Evolutionary conservation across 2,888 invertebrate species (phyloP), one percentile per base, ranked within the genome.

Genomic region (Ophion ventricosus): DNA sequence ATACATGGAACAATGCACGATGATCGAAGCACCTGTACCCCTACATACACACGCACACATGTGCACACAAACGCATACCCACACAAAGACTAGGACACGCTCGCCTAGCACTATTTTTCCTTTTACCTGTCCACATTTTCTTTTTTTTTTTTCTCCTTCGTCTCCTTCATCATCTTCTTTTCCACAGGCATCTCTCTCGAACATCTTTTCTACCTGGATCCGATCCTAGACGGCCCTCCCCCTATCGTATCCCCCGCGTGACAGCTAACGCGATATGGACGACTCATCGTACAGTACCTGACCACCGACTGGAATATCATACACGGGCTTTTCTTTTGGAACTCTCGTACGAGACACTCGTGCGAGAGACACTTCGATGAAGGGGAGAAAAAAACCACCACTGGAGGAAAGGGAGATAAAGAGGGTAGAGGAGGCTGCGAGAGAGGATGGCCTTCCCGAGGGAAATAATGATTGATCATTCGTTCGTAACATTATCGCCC

Each of bases 1-100:
- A 23, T 82, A 56, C 29, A 66, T 54, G 59, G 81, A 84, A 82
- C 83, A 84, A 86, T 86, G 74, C 79, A 63, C 67, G 64, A 69
- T 54, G 66, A 79, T 77, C 64, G 79, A 59, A 64, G 80, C 83
- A 86, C 78, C 77, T 78, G 76, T 67, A 80, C 56, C 57, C 57
- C 23, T 14, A 25, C 72, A 40, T 20, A 59, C 59, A 57, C 43
- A 73, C 70, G 61, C n/a, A 56, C n/a, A n/a, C n/a, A n/a, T n/a
- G n/a, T n/a, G n/a, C 40, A 10, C 40, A 40, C 40, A 25, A 49
- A 49, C 69, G n/a, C 26, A 49, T 26, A 54, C 69, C 5, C 26
- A 70, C 35, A 25, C 57, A n/a, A n/a, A 69, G 59, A 73, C 59
- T 23, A n/a, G 40, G 64, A 43, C 82, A 72, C 54, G 80, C 73